Conservation (phyloP, 1,140 invertebrate genomes). For the Gryllus bimaculatus region DNA sequence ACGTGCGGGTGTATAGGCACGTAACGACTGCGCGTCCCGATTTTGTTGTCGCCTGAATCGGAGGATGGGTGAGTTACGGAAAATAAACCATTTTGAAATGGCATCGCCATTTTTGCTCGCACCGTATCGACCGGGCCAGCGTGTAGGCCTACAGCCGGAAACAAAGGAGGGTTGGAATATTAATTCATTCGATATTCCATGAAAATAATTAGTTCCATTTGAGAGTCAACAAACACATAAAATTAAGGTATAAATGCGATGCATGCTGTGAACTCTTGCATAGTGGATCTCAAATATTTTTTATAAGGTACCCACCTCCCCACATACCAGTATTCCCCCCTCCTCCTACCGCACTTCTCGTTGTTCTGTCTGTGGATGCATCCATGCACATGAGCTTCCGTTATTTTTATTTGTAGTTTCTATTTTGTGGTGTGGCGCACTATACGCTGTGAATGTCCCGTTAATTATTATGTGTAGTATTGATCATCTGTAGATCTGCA, state of each 20-base stretch:
- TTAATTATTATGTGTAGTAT: too few species aligned
- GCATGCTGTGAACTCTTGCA: neutral
- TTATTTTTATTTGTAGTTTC: too few species aligned
- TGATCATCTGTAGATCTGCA: too few species aligned
- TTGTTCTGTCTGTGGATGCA: too few species aligned
- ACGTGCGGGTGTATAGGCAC: neutral
- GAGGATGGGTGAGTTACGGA: neutral
- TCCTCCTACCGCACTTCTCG: too few species aligned
- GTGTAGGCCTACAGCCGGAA: neutral
- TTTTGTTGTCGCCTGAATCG: neutral
- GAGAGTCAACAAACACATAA: constrained; percentile 1
- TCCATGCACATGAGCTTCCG: too few species aligned
- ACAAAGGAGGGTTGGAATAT: neutral
- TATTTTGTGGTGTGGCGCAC: too few species aligned
- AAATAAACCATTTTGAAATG: constrained; percentile 6
- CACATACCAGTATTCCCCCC: too few species aligned
- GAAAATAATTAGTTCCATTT: neutral
- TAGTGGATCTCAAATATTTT: neutral
- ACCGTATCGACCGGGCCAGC: neutral
- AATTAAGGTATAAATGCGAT: neutral
- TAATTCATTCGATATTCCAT: neutral
- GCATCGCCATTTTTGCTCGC: neutral
- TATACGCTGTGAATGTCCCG: too few species aligned
- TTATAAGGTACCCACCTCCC: neutral
- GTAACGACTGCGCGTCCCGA: neutral